Evolutionary conservation across 2,113 vertebrate genomes (phyloP).

Genomic region (Gallinago undulata): DNA sequence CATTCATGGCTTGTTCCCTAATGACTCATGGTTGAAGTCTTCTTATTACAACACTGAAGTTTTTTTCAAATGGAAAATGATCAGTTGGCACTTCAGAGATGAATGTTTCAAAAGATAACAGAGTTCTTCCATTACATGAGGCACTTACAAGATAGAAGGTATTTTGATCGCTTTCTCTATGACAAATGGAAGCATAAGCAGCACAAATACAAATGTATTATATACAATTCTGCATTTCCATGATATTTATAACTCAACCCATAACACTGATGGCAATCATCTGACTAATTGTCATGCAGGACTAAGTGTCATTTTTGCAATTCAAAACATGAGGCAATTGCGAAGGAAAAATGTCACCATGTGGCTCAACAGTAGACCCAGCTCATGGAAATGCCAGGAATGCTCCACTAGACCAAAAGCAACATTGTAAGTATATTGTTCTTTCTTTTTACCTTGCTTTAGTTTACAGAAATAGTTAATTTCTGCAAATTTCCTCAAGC

Average conservation of each 20-base stretch:
- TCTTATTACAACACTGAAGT: neutral
- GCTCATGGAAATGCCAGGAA: neutral
- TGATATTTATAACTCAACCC: neutral
- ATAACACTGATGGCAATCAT: neutral
- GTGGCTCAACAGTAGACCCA: neutral
- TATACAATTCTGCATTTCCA: neutral
- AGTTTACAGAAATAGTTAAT: neutral
- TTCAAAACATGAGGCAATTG: neutral
- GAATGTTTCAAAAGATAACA: neutral
- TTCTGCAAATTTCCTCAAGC: neutral
- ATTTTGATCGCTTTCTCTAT: neutral
- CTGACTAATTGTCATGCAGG: neutral
- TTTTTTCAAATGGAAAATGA: neutral
- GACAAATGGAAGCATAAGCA: neutral
- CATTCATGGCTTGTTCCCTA: neutral
- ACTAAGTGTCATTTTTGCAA: neutral
- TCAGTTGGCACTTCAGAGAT: neutral
- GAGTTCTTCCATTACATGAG: neutral
- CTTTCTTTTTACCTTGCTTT: neutral
- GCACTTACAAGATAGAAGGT: neutral
- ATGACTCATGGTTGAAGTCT: neutral
- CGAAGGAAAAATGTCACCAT: neutral
- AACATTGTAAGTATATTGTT: neutral
- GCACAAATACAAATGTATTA: neutral
- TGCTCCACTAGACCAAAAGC: neutral